A percentile compares a stretch with the other conserved stretches of the same genome.
Conservation (phyloP, 1,140 invertebrate genomes). For the Apolygus lucorum region DNA sequence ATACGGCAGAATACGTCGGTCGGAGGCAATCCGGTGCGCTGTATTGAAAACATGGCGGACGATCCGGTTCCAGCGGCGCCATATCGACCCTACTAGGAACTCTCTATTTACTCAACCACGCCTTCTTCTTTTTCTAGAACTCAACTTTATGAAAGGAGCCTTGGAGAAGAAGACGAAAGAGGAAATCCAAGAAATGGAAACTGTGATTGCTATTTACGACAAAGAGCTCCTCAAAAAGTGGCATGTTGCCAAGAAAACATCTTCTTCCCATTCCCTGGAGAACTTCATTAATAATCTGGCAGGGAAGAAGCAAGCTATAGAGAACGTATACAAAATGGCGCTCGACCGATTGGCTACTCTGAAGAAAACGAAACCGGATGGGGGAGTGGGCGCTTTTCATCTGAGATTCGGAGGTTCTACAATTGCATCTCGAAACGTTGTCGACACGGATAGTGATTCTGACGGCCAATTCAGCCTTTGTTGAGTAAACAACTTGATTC, state of each 20-base stretch:
- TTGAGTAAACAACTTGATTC: too few relatives aligned
- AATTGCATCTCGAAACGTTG: neutral
- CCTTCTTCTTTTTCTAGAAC: neutral
- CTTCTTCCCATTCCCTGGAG: neutral
- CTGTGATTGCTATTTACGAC: constrained; percentile 2
- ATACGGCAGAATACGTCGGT: too few relatives aligned
- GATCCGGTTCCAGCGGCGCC: too few relatives aligned
- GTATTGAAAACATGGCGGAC: too few relatives aligned
- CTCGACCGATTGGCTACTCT: neutral
- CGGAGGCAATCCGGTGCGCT: too few relatives aligned
- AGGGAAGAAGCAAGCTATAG: neutral
- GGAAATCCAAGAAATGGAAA: constrained; percentile 19
- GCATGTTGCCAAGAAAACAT: constrained; percentile 9
- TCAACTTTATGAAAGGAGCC: neutral
- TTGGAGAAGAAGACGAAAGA: constrained; percentile 13
- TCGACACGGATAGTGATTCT: neutral
- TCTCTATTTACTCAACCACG: too few relatives aligned
- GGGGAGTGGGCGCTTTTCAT: neutral
- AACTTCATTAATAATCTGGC: constrained; percentile 16
- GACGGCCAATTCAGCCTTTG: neutral
- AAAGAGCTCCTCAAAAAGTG: constrained; percentile 16
- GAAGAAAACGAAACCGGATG: neutral
- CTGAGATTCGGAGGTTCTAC: neutral
- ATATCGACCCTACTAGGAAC: too few relatives aligned
- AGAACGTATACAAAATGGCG: neutral